phyloP scores from a whole-genome alignment of 2,888 invertebrate species.

The Boloria selene region DNA sequence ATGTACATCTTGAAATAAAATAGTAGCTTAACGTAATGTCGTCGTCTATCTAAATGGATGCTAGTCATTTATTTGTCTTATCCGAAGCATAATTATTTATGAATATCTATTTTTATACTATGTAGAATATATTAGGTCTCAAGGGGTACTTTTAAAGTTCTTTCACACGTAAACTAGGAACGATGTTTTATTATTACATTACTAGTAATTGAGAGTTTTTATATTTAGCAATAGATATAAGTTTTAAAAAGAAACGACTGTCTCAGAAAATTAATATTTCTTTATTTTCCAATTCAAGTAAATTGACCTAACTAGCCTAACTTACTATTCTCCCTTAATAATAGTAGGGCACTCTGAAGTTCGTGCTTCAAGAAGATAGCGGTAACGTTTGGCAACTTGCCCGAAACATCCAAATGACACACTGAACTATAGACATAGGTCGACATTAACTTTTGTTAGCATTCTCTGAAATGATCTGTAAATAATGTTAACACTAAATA shows the following conservation, averaged over 20 bases:
- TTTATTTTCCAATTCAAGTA: no score
- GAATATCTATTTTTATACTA: neutral
- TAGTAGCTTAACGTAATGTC: constrained; percentile 27
- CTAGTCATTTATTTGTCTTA: constrained; percentile 6
- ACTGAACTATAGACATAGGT: constrained; percentile 5
- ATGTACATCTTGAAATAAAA: constrained; percentile 43
- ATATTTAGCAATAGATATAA: no score
- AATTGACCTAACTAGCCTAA: no score
- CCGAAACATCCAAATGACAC: constrained; percentile 7
- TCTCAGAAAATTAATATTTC: no score
- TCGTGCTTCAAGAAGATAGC: neutral
- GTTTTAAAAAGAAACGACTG: no score
- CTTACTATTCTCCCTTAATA: no score
- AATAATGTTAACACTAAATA: no score
- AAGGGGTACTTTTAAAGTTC: no score
- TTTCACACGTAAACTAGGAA: no score
- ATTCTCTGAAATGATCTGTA: neutral
- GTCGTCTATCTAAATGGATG: constrained; percentile 13
- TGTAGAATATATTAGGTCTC: neutral
- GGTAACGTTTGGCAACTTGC: constrained; percentile 6
- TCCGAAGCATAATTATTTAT: neutral
- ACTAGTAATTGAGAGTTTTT: no score
- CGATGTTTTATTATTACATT: no score
- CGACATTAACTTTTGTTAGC: neutral
- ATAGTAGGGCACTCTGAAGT: no score